These are phyloP conservation scores for Puma concolor DNA, from an alignment of 2,113 vertebrate genomes.

Conservation along the genomic window DNA sequence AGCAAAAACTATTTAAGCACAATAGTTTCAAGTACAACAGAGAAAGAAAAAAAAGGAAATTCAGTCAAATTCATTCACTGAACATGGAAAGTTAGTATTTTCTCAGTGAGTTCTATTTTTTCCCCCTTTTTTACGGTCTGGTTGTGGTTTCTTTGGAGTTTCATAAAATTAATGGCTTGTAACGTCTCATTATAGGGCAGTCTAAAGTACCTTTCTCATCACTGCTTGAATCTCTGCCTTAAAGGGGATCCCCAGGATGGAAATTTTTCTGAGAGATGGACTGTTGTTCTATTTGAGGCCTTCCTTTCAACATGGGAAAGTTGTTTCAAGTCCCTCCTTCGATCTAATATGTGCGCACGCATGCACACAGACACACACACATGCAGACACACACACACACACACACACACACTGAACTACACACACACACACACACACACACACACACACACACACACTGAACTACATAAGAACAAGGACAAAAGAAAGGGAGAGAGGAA, in stretches of 20 bases:
- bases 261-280: background rate
- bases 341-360: background rate
- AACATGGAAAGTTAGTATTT: constrained; percentile 24
- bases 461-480: background rate
- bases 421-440: background rate
- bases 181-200: constrained; percentile 38
- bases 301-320: background rate
- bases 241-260: background rate
- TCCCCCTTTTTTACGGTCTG: background rate
- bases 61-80: background rate
- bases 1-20: background rate
- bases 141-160: constrained; percentile 56
- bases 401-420: background rate
- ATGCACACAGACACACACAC: background rate
- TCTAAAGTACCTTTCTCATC: constrained; percentile 57
- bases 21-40: background rate
- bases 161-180: constrained; percentile 71
- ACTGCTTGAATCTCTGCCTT: background rate
- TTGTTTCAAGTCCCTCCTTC: background rate
- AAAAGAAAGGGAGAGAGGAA: background rate
- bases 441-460: background rate
- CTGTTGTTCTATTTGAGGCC: background rate
- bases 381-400: background rate
- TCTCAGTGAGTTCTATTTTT: background rate
- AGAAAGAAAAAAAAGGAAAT: background rate